Evolutionary conservation across 2,888 invertebrate species (phyloP), one percentile per base, ranked within the genome.

Genomic region (Oscheius sp.): DNA sequence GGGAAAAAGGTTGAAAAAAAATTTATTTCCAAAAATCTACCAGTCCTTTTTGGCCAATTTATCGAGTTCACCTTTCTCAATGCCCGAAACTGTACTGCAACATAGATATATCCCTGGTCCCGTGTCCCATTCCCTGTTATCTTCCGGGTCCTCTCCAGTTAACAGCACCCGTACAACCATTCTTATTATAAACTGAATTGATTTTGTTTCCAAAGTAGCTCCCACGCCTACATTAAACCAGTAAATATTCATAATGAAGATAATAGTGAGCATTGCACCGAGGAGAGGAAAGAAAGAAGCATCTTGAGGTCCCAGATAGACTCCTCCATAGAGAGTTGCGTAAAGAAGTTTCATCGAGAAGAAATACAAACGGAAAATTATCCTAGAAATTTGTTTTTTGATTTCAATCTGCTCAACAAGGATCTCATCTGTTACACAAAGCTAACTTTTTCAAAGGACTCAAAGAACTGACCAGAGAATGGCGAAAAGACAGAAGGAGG

Each of bases 101-200:
- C n/a, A n/a, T n/a, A n/a, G n/a, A n/a, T n/a, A n/a, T n/a, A n/a
- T n/a, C n/a, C n/a, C n/a, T n/a, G n/a, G n/a, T n/a, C n/a, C n/a
- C 1, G 80, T 79, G 61, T 82, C 81, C 58, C 70, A 82, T 61
- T 82, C 82, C 27, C 82, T 73, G 64, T 82, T 82, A 63, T 82
- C 82, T 65, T 82, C 82, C 8, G 82, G 82, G 53, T 81, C 81
- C 48, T 82, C 79, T n/a, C 82, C 82, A n/a, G 81, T 82, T 33
- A 75, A 53, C 12, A 74, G 74, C 3, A 82, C 82, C 17, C 82
- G 75, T 58, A 79, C 70, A 6, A 76, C 67, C 82, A 82, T 82
- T 37, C 80, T 71, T 23, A 73, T 73, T 46, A 82, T 80, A 69
- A 82, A 82, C 80, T 78, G 69, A 17, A 73, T 69, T 3, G 2